These are phyloP conservation scores for Drosophila dives DNA, from an alignment of 2,888 invertebrate species.

Conservation along the genomic window DNA sequence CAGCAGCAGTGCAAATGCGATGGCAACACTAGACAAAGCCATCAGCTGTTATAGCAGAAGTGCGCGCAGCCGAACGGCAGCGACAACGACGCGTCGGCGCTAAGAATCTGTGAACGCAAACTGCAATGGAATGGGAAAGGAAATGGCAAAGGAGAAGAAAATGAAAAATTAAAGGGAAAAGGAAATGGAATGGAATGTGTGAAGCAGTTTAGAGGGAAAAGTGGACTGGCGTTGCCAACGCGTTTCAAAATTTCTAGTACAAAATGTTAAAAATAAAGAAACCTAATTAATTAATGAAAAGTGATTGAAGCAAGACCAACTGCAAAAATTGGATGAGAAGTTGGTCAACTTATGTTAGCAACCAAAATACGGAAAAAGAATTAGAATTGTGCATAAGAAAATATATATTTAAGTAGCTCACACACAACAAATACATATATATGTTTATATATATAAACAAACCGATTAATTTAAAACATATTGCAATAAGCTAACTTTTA, in stretches of 20 bases:
- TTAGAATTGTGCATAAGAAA: slow-evolving; percentile 34
- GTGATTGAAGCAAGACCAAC: slow-evolving; percentile 6
- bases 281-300: slow-evolving; percentile 35
- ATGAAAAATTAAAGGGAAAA: too few relatives aligned
- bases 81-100: slow-evolving; percentile 34
- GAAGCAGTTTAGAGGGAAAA: neutral
- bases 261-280: slow-evolving; percentile 36
- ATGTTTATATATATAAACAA: slow-evolving; percentile 26
- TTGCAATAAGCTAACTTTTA: slow-evolving; percentile 17
- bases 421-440: slow-evolving; percentile 10
- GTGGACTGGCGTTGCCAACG: slow-evolving; percentile 36
- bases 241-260: slow-evolving; percentile 61
- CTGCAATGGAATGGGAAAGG: neutral
- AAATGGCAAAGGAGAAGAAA: neutral
- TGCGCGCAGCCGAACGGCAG: slow-evolving; percentile 45
- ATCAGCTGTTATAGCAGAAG: slow-evolving; percentile 61
- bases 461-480: slow-evolving; percentile 20
- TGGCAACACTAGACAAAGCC: slow-evolving; percentile 51
- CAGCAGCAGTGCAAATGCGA: slow-evolving; percentile 44
- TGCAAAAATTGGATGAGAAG: neutral
- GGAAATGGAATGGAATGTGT: neutral
- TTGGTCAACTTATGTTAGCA: slow-evolving; percentile 22
- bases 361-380: slow-evolving; percentile 26
- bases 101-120: slow-evolving; percentile 8
- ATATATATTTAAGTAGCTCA: slow-evolving; percentile 15